Evolutionary conservation across 2,113 vertebrate genomes (phyloP), one percentile per base, ranked within the genome.

Genomic region (Chrysochloris asiatica): DNA sequence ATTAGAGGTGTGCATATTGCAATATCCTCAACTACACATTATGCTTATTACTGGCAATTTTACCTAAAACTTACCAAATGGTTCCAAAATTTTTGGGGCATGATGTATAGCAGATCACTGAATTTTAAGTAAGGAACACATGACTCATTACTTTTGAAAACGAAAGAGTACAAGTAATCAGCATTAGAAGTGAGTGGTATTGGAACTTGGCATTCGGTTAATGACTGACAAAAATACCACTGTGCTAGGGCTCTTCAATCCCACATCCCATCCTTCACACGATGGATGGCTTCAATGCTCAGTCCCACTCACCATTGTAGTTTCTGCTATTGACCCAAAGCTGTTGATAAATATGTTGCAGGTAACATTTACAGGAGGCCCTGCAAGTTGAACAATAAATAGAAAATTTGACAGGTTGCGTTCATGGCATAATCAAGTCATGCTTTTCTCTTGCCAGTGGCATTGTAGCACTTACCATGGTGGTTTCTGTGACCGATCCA

Each of bases 261-360:
- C 90, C 82, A 95, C 87, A 95, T 95, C 93, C 93, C 97, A 96
- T 95, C 83, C 97, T 98, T 98, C 96, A 98, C 98, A 98, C 97
- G 97, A 98, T 97, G 97, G 97, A 98, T 97, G 97, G 98, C 96
- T 98, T 98, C 97, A 98, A 98, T 98, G 97, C 95, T 97, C 97
- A 98, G 96, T 97, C 98, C 98, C 98, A 99, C 99, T 99, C 98
- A 99, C 99, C 99, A 99, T 99, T 97, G 99, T 99, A 97, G 99
- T 99, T 98, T 99, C 99, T 98, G 99, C 99, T 98, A 99, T 99
- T 98, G 99, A 99, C 98, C 99, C 99, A 99, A 99, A 99, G 99
- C 99, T 99, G 99, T 99, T 99, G 99, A 99, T 99, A 99, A 99
- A 99, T 99, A 99, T 99, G 98, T 99, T 99, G 98, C 99, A 99